A percentile compares a stretch with the other conserved stretches of the same genome.
Conservation (phyloP, 2,113 vertebrate genomes). For the Trichechus manatus region DNA sequence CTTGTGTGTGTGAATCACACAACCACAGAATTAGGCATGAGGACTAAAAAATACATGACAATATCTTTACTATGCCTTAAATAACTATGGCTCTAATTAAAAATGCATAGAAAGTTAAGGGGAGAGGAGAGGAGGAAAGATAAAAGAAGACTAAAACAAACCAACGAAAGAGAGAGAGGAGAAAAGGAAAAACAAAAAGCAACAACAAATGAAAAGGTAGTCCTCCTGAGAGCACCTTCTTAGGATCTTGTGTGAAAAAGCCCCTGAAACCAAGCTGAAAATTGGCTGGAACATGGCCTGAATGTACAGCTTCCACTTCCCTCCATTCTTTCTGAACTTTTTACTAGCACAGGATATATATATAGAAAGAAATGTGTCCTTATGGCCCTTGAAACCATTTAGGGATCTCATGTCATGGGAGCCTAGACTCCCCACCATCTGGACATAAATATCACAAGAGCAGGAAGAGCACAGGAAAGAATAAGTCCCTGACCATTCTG, state of each 20-base stretch:
- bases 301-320: neutral
- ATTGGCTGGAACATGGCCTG: neutral
- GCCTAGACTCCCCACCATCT: neutral
- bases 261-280: neutral
- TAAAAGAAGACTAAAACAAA: neutral
- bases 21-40: neutral
- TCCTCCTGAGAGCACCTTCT: neutral
- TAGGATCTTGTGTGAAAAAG: neutral
- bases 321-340: neutral
- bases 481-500: no score
- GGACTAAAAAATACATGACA: neutral
- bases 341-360: neutral
- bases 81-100: neutral
- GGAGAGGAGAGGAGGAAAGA: neutral
- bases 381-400: neutral
- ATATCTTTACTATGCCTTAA: neutral
- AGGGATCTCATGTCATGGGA: neutral
- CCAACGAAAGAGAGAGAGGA: neutral
- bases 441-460: neutral
- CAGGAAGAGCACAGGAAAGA: neutral
- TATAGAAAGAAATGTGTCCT: neutral
- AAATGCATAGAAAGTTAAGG: neutral
- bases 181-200: neutral
- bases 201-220: neutral
- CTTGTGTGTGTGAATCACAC: neutral